Base-by-base conservation (phyloP, 2,888 invertebrate species). In the Adineta ricciae region DNA sequence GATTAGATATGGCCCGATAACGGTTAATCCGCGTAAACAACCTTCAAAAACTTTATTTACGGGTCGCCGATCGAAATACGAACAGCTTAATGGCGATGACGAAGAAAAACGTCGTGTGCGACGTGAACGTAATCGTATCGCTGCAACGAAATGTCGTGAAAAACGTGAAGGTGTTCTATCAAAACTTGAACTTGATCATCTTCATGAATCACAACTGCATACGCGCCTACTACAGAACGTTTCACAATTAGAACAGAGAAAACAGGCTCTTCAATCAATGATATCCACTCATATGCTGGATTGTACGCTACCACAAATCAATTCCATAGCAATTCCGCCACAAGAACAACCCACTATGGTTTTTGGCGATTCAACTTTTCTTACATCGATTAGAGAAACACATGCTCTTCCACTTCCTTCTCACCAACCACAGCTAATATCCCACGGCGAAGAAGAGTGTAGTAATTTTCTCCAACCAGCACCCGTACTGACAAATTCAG, bases 111-210 rank as follows among this genome's bases (percentile, higher is more conserved):
- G 78, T 78, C 78, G 78, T 24, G 38, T 41, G 14, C 38, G 78
- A 8, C 78, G 78, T 78, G 78, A 78, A 24, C 38, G 78, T 41
- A 78, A 78, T 78, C 78, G 78, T 41, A 14, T 78, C 0, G 78
- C 78, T 41, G 78, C 78, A n/a, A 78, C 41, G 11, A 78, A 78
- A 78, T 78, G 78, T 78, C 78, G 78, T 9, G 78, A 78, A 41
- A 78, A 78, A 78, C 78, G 78, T 78, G 78, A 78, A 21, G 14
- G 24, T 78, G 78, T 78, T 38, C n/a, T 78, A 14, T n/a, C 1
- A 24, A 0, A 78, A n/a, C n/a, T 78, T 21, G 78, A 78, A 78
- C 8, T 8, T 21, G 41, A 78, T 41, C 14, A 78, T 78, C 2
- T 0, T 19, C 38, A 24, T 0, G 78, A 78, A 78, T 7, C 41